These are phyloP conservation scores for Aythya baeri DNA, from an alignment of 2,113 vertebrate species.

Conservation along the genomic window DNA sequence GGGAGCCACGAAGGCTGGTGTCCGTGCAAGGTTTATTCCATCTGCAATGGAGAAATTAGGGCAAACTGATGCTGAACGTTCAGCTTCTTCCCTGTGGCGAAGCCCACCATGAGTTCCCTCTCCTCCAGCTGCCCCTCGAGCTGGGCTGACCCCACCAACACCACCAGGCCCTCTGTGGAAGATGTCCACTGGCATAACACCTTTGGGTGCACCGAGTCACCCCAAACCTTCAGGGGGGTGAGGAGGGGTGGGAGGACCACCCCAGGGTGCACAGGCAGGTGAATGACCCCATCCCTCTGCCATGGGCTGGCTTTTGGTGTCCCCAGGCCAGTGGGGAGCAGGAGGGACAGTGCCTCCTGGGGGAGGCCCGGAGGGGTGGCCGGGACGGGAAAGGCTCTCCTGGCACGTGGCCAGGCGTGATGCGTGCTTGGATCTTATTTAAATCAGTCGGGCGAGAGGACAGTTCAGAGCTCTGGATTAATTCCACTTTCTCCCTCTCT, in stretches of 20 bases:
- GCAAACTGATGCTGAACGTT: rapidly evolving
- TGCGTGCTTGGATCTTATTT: constrained; percentile 93
- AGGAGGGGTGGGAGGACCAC: not conserved
- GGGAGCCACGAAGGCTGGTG: not conserved
- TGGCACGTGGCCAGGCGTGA: constrained; percentile 85
- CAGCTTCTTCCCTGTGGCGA: not conserved
- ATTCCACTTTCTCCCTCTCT: constrained; percentile 87
- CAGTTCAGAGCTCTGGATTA: constrained; percentile 98
- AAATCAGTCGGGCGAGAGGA: constrained; percentile 93
- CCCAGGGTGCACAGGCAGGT: not conserved
- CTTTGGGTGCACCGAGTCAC: rapidly evolving
- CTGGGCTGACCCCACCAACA: not conserved
- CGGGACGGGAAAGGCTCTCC: constrained; percentile 82
- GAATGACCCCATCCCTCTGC: not conserved
- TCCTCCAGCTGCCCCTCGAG: not conserved
- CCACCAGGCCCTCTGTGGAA: rapidly evolving
- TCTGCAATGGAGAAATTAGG: not conserved
- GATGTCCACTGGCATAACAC: not conserved
- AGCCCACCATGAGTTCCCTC: not conserved
- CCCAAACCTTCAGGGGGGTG: not conserved
- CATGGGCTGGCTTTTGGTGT: not conserved
- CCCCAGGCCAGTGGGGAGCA: rapidly evolving
- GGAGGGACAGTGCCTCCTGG: not conserved
- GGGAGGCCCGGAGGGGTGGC: not conserved
- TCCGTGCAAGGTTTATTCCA: not conserved